Base-by-base conservation (phyloP, 2,888 invertebrate species). In the Galerucella pusilla region DNA sequence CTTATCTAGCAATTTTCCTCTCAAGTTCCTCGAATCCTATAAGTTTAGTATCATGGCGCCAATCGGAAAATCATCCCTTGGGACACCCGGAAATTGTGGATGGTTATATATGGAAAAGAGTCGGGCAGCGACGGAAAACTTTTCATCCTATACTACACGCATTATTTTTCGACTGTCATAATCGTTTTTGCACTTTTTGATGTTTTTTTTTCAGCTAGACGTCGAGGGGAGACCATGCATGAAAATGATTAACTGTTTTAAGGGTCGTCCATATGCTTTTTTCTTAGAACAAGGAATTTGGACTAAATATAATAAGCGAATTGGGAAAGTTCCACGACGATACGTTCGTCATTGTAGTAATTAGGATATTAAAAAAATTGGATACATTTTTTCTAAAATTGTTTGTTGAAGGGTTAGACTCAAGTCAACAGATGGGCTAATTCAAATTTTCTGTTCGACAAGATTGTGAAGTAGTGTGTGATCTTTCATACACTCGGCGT, bases 31-130 rank as follows among this genome's bases (percentile, higher is more conserved):
- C 45, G 54, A 25, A 68, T 59, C 46, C 42, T 25, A 25, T 14
- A 54, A 57, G 69, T 66, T 73, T 69, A 64, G 79, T 73, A 77
- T 80, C 79, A 72, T 75, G 72, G 75, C 73, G 76, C 72, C 76
- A 67, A 74, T 75, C 73, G 74, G 73, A 73, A 77, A 77, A 73
- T 46, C 20, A 75, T 73, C 71, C 77, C 60, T 71, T 66, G 75
- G 76, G 83, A 82, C 82, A 81, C 75, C 73, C 83, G 84, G 84
- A 84, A 84, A 84, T 83, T 83, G 83, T 79, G 81, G 81, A 83
- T 81, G 82, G 83, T 84, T 83, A 83, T 84, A 83, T 83, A 84
- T 84, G 84, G 80, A 81, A 81, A 82, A 79, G 77, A 80, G 79
- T 75, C 77, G 75, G 73, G 75, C 75, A 68, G 75, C 77, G 75